phyloP scores from a whole-genome alignment of 2,888 invertebrate genomes.

The Hypena proboscidalis region DNA sequence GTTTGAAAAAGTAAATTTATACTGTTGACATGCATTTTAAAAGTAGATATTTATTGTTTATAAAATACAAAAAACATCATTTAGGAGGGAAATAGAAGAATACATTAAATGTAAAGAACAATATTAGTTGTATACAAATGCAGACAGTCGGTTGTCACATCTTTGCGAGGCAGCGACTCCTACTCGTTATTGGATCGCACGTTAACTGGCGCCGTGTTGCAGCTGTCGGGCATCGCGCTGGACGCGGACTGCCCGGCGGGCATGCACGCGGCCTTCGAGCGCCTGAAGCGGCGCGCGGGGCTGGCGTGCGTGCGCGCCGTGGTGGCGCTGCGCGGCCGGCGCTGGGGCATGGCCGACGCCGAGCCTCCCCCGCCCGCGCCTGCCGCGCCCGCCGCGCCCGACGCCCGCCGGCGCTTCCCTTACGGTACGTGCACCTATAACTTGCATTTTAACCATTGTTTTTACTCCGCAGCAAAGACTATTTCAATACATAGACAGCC shows the following conservation, averaged over 20 bases:
- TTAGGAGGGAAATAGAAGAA: too few relatives aligned
- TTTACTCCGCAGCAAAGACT: conserved; percentile 1
- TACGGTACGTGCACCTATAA: conserved; percentile 20
- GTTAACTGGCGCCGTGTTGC: conserved; percentile 2
- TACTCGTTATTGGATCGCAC: too few relatives aligned
- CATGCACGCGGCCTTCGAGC: conserved; percentile 79
- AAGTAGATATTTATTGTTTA: too few relatives aligned
- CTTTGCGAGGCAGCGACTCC: too few relatives aligned
- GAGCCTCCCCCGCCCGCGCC: conserved; percentile 40
- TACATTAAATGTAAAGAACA: too few relatives aligned
- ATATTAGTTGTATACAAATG: too few relatives aligned
- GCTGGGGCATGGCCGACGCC: conserved; percentile 77
- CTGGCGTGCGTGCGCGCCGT: conserved; percentile 71
- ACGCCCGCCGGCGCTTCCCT: conserved; percentile 20
- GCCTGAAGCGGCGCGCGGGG: conserved; percentile 67
- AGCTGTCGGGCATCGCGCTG: conserved; percentile 81
- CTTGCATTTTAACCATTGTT: not conserved
- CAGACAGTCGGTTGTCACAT: too few relatives aligned
- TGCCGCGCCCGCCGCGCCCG: conserved; percentile 25
- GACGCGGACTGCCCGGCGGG: conserved; percentile 80
- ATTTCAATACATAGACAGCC: too few relatives aligned
- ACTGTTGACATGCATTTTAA: too few relatives aligned
- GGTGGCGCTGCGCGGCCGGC: conserved; percentile 72
- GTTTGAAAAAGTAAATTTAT: too few relatives aligned
- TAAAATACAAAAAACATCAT: too few relatives aligned